Evolutionary conservation across 2,888 invertebrate genomes (phyloP).

Genomic region (Machimus rusticus): DNA sequence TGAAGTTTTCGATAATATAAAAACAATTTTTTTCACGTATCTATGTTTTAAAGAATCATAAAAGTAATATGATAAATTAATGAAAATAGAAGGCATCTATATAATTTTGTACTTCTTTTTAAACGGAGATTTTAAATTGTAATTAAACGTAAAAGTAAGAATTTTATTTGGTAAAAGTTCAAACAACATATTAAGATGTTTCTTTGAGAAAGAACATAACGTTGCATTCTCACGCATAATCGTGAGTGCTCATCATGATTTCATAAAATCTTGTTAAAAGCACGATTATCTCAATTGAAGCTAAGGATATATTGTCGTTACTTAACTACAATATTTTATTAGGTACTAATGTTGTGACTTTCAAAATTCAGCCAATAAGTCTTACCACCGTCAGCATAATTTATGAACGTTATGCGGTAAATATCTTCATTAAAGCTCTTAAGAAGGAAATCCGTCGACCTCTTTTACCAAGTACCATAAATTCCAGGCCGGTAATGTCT

Average conservation of each 20-base stretch:
- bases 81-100: too few species aligned
- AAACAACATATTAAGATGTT: too few species aligned
- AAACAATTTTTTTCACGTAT: too few species aligned
- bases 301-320: not conserved
- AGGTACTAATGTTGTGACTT: not conserved
- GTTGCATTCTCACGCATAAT: not conserved
- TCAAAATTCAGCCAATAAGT: not conserved
- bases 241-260: not conserved
- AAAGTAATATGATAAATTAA: too few species aligned
- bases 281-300: not conserved
- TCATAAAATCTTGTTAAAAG: not conserved
- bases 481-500: not conserved
- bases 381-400: not conserved
- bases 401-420: not conserved
- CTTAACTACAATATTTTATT: not conserved
- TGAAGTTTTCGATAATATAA: too few species aligned
- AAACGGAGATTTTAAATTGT: too few species aligned
- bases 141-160: too few species aligned
- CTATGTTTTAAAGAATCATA: too few species aligned
- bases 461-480: not conserved
- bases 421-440: not conserved
- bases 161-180: too few species aligned
- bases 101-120: too few species aligned
- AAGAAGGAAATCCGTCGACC: not conserved
- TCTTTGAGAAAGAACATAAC: not conserved